Base-by-base conservation (phyloP, 2,888 invertebrate genomes). In the Eubasilissa splendida region DNA sequence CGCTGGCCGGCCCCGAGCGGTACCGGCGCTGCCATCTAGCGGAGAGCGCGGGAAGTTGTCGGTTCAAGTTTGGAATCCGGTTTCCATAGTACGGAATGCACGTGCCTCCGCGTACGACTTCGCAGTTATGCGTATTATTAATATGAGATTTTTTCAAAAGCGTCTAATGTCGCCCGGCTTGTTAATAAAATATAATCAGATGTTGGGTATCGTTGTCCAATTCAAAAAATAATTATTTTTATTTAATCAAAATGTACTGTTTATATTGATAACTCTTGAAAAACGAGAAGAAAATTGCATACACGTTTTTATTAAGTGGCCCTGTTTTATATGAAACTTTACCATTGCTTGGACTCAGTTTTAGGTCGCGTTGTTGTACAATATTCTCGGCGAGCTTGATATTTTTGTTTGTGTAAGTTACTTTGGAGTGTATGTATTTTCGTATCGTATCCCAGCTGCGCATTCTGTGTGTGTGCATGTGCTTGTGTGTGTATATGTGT, bases 1-100 rank as follows among this genome's bases (percentile, higher is more conserved):
- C 53, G 9, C 53, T n/a, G 54, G 54, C 14, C 14, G 11, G 74
- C 77, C 66, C 14, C 59, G 14, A 11, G 31, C 22, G 42, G 60
- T 76, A 53, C 79, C 33, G 52, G 50, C 58, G 11, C n/a, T 76
- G 79, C 76, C 81, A 81, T 81, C 81, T 81, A 63, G 60, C 75
- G 81, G 78, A 22, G 63, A 59, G 33, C 50, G 74, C 74, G 52
- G 5, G 58, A 80, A 73, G 63, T 53, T 53, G 14, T n/a, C 22
- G 58, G n/a, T 56, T 70, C 73, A 52, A 60, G n/a, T n/a, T 71
- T 33, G 31, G 71, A 42, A 68, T 68, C 52, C 50, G 68, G 68
- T 68, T 8, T 42, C 10, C 58, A 9, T 58, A n/a, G 8, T n/a
- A 58, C 22, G 9, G 54, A 2, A 54, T 54, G 12, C 58, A 58